A percentile compares a stretch with the other conserved stretches of the same genome.
phyloP scores from a whole-genome alignment of 2,113 vertebrate species.

The Tursiops truncatus region DNA sequence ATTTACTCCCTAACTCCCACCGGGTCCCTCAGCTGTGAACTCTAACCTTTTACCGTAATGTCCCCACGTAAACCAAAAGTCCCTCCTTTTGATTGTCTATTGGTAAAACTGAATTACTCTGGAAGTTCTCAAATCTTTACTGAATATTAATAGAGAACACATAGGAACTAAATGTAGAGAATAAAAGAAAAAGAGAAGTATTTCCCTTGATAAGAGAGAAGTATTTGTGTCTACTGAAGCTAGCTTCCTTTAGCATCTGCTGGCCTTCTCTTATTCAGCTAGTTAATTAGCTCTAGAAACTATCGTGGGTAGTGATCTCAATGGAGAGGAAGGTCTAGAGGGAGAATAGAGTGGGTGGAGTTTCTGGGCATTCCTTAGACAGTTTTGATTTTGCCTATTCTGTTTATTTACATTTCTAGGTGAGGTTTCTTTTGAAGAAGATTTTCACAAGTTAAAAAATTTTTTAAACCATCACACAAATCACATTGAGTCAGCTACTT shows the following conservation, averaged over 20 bases:
- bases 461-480: background rate
- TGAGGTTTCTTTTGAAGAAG: background rate
- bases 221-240: background rate
- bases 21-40: background rate
- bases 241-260: background rate
- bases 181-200: background rate
- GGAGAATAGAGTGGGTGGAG: background rate
- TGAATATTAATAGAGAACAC: background rate
- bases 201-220: background rate
- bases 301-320: background rate
- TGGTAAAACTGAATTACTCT: background rate
- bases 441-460: background rate
- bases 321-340: background rate
- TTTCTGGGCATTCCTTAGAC: background rate
- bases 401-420: background rate
- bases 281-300: background rate
- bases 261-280: background rate
- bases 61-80: background rate
- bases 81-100: background rate
- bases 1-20: rapidly evolving
- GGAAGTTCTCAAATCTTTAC: background rate
- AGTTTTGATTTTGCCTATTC: background rate
- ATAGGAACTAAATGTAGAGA: background rate
- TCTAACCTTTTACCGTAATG: background rate
- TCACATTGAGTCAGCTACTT: background rate